Base-by-base conservation (phyloP, 2,797 vertebrate species). In the Anomalospiza imberbis region DNA sequence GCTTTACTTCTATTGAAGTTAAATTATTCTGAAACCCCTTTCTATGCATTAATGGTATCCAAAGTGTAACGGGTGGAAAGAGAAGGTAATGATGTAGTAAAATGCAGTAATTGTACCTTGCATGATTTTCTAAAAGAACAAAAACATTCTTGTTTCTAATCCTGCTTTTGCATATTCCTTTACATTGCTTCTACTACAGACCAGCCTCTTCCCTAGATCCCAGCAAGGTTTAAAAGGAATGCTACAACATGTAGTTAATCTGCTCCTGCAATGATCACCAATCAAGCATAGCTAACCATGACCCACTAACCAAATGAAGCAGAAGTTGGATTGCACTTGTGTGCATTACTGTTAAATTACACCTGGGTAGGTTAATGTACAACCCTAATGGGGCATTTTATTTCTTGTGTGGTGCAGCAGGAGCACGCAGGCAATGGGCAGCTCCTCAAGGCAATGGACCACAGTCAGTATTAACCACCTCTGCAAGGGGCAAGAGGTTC, bases 281-380 rank as follows among this genome's bases (percentile, higher is more conserved):
- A 62, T 36, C 62, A 88, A 60, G 77, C 38, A 14, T 68, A 80
- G 57, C 60, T 93, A 89, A 87, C 31, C 61, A 34, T 34, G 93
- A 94, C 88, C 94, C 74, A 86, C 71, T 85, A 94, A 94, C 1
- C 60, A 91, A 94, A 85, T 31, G 54, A 95, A 86, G 89, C 63
- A 86, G 91, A 93, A 94, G 88, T 47, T 61, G 88, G 6, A 22
- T 6, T 76, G 74, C 38, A 26, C 38, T 57, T 71, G 73, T n/a
- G 75, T 91, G 24, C 13, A 24, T 54, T 34, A 36, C 55, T 67
- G 44, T 38, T 81, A 26, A 55, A 68, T 90, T 76, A 61, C 77
- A 82, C 47, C 45, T 31, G 22, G 42, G 34, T 42, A 73, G 71
- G 45, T 50, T 51, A 81, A 82, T 40, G 29, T 3, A 32, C 0